Evolutionary conservation across 2,113 vertebrate genomes (phyloP).

Genomic region (Hucho hucho): DNA sequence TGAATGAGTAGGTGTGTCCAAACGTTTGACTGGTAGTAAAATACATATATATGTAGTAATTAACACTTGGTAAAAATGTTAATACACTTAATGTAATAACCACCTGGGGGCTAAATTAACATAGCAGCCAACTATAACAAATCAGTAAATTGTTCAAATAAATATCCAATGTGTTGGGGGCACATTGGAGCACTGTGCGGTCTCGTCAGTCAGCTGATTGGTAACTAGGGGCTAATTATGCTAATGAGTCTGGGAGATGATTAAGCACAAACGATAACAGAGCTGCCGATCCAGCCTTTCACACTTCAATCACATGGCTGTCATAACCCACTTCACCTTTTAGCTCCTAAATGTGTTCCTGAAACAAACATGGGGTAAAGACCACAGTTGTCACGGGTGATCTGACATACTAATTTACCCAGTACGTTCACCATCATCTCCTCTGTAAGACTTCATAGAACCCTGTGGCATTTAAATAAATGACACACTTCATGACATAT

Average conservation of each 20-base stretch:
- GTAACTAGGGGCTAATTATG: constrained; percentile 26
- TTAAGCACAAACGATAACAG: constrained; percentile 12
- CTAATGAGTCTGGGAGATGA: constrained; percentile 9
- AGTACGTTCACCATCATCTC: neutral
- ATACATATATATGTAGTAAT: no score
- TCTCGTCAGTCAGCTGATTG: constrained; percentile 8
- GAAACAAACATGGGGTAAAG: constrained; percentile 30
- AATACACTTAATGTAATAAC: neutral
- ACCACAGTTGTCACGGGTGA: constrained; percentile 1
- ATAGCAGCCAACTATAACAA: constrained; percentile 9
- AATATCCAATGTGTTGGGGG: constrained; percentile 5
- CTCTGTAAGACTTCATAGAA: constrained; percentile 23
- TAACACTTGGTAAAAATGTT: neutral
- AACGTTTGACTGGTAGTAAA: no score
- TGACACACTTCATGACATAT: no score
- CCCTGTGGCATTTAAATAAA: neutral
- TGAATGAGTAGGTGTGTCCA: no score
- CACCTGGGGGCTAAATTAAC: neutral
- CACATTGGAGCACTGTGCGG: neutral
- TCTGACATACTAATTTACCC: constrained; percentile 1
- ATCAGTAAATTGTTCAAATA: constrained; percentile 10
- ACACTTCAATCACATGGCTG: constrained; percentile 39
- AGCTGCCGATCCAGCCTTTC: constrained; percentile 42
- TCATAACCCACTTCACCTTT: constrained; percentile 55
- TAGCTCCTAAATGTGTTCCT: constrained; percentile 36